Base-by-base conservation (phyloP, 2,888 invertebrate species). In the Saturnia pavonia region DNA sequence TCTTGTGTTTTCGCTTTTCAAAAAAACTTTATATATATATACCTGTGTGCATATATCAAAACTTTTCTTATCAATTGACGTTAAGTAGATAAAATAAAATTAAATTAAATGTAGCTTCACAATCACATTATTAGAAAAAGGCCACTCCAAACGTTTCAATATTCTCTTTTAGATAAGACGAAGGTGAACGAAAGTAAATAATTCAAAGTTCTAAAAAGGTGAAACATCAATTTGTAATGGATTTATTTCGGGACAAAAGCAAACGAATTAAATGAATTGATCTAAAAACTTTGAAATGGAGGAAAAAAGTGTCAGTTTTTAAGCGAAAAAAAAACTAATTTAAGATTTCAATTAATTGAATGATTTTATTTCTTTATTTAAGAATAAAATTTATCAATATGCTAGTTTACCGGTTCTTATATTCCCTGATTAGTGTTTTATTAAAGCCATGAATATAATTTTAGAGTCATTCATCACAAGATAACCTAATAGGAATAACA, bases 91-190 rank as follows among this genome's bases (percentile, higher is more conserved):
- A 34, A 34, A 34, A 6, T 34, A 34, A 34, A n/a, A n/a, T n/a
- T n/a, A n/a, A n/a, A n/a, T n/a, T n/a, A n/a, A n/a, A n/a, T n/a
- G n/a, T 22, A 22, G 1, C 54, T 6, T 54, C 11, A 22, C 11
- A n/a, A 22, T 1, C 22, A 54, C 22, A 22, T 48, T 48, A 48
- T 48, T 48, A 48, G 6, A 70, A 71, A 72, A 54, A 45, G 54
- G 14, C 4, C 19, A 22, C n/a, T 57, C 40, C 22, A 60, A 27
- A 14, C 6, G 22, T 45, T 43, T 34, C 57, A 60, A 6, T 12
- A 11, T 60, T 60, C 27, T 60, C 27, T 27, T 60, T 60, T 60
- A 60, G 12, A 51, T 6, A 60, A 27, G 25, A 27, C 3, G 14
- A 60, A 60, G 57, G 25, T 60, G 25, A 60, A 60, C 25, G 6